These are phyloP conservation scores for Drosophila gaucha DNA, from an alignment of 2,888 invertebrate genomes.

Conservation along the genomic window DNA sequence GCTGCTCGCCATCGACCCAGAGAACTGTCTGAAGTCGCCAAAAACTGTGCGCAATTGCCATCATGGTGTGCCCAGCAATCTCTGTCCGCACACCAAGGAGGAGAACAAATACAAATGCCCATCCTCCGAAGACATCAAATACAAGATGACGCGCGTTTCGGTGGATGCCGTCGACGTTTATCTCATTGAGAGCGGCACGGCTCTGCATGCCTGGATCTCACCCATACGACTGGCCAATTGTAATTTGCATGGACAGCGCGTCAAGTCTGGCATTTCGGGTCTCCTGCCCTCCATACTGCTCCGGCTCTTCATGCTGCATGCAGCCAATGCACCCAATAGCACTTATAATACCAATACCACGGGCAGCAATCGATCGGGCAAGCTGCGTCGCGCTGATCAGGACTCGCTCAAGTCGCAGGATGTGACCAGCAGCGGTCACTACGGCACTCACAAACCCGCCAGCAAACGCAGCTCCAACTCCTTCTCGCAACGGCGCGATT, in stretches of 20 bases:
- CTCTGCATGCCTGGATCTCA: conserved; percentile 94
- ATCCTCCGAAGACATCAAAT: conserved; percentile 94
- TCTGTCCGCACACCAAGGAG: conserved; percentile 89
- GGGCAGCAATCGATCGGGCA: conserved; percentile 84
- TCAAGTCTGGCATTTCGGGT: conserved; percentile 94
- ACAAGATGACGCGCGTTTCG: conserved; percentile 95
- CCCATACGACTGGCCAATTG: conserved; percentile 95
- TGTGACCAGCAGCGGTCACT: conserved; percentile 49
- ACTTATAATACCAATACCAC: conserved; percentile 89
- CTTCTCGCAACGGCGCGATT: conserved; percentile 83
- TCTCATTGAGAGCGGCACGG: conserved; percentile 94
- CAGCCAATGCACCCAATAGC: conserved; percentile 83
- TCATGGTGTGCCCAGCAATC: conserved; percentile 89
- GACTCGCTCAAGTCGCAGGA: conserved; percentile 81
- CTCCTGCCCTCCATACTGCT: conserved; percentile 91
- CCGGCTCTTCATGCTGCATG: conserved; percentile 88
- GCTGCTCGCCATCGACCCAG: conserved; percentile 93
- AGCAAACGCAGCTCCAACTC: conserved; percentile 83
- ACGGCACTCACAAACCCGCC: conserved; percentile 55
- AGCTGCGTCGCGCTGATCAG: conserved; percentile 82
- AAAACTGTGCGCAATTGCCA: conserved; percentile 91
- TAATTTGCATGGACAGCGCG: conserved; percentile 97
- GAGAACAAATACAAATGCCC: conserved; percentile 91
- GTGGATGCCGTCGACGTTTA: conserved; percentile 96
- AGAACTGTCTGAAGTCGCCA: conserved; percentile 95